Base-by-base conservation (phyloP, 2,888 invertebrate genomes). In the Dryobota labecula region DNA sequence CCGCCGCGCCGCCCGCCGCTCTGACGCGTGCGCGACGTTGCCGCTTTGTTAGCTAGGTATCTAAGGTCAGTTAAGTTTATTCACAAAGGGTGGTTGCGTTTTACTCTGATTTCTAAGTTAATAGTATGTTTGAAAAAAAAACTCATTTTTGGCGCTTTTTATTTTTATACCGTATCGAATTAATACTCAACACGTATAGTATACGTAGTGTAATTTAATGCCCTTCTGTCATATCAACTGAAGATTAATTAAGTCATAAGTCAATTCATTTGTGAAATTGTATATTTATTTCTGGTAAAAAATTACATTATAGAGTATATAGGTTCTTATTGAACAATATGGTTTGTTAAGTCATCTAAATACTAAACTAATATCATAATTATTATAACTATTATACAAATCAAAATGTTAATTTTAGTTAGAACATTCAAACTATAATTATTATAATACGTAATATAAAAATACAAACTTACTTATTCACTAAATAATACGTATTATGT, bases 201-300 rank as follows among this genome's bases (percentile, higher is more conserved):
- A 33, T 33, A 33, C 5, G 33, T 33, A 33, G 33, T 33, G 33
- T 33, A 33, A 33, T 33, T 33, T 33, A 33, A 33, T 33, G 33
- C 33, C 33, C 33, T 5, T 33, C 33, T 33, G 3, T 33, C 33
- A 33, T 33, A 33, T 33, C 33, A 33, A 33, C 33, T 33, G n/a
- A n/a, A n/a, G n/a, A n/a, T n/a, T n/a, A n/a, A n/a, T 3, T 11
- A 47, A n/a, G 27, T 51, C 2, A 51, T 27, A 51, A 51, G 7
- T 27, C 15, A 51, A 51, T 30, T 53, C 7, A 30, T 53, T 30
- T 53, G 27, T 18, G 27, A 30, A 53, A 53, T 51, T 68, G 43
- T 76, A 72, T 64, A 72, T 78, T 78, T 72, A 78, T 64, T 56
- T 54, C 27, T 38, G 24, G 38, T 60, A 76, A 51, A 76, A 77